Conservation (phyloP, 1,140 invertebrate species). For the Orussus abietinus region DNA sequence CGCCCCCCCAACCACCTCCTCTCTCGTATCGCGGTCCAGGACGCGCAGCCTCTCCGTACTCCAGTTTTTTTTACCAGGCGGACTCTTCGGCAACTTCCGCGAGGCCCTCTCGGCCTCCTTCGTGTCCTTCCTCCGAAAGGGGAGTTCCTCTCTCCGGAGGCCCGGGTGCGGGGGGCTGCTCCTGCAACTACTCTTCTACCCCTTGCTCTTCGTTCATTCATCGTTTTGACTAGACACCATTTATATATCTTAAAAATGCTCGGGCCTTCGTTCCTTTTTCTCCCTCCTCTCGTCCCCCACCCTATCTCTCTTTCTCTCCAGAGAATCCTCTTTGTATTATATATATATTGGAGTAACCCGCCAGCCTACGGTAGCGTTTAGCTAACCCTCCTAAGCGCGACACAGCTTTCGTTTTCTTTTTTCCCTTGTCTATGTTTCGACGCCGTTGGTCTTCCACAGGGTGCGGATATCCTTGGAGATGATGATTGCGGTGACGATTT, state of each 20-base stretch:
- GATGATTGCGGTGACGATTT: too few species aligned
- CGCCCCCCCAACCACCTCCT: conserved; percentile 4
- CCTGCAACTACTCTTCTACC: conserved; percentile 15
- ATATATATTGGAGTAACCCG: conserved; percentile 31
- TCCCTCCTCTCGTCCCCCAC: conserved; percentile 18
- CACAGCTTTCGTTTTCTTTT: conserved; percentile 13
- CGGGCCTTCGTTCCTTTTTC: conserved; percentile 3
- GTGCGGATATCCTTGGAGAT: too few species aligned
- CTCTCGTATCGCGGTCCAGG: conserved; percentile 6
- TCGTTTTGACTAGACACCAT: conserved; percentile 31
- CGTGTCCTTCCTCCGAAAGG: conserved; percentile 23
- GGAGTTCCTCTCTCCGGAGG: conserved; percentile 25
- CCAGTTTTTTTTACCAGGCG: conserved; percentile 32
- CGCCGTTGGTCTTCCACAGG: too few species aligned
- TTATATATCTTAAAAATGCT: conserved; percentile 22
- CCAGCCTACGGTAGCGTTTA: conserved; percentile 24
- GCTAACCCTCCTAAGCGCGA: conserved; percentile 24
- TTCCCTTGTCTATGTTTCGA: too few species aligned
- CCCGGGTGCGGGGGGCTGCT: conserved; percentile 16
- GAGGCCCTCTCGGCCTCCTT: conserved; percentile 22
- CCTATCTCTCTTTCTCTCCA: too few species aligned
- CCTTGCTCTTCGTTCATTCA: too few species aligned
- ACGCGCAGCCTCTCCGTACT: conserved; percentile 13
- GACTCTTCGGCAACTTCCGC: conserved; percentile 26
- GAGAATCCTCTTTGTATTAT: conserved; percentile 34